Conservation (phyloP, 2,113 vertebrate species). For the Gymnocephalus cernua region DNA sequence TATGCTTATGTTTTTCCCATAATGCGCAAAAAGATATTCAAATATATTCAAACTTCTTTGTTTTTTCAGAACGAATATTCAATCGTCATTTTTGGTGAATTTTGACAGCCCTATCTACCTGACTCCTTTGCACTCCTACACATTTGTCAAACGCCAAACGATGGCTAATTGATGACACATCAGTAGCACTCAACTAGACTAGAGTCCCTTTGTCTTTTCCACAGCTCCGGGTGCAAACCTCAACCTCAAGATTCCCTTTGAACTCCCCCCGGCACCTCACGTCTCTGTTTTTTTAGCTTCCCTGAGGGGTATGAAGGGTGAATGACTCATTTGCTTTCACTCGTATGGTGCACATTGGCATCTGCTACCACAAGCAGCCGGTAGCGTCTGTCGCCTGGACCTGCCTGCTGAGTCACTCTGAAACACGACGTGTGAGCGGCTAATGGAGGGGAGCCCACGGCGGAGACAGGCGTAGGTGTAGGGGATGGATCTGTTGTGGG, state of each 20-base stretch:
- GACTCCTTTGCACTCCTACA: conserved; percentile 14
- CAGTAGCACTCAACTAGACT: not conserved
- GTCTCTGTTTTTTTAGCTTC: conserved; percentile 71
- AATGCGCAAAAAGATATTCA: no score
- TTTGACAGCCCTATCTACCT: not conserved
- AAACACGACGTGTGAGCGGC: conserved; percentile 58
- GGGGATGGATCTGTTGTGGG: conserved; percentile 52
- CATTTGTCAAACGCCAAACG: conserved; percentile 29
- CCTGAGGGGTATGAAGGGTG: conserved; percentile 38
- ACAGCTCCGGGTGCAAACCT: not conserved
- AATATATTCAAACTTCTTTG: no score
- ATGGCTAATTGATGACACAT: conserved; percentile 43
- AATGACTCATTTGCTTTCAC: conserved; percentile 65
- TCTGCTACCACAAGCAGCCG: conserved; percentile 52
- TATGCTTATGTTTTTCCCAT: no score
- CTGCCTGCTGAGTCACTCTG: conserved; percentile 46
- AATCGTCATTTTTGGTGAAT: no score
- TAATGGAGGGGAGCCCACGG: conserved; percentile 62
- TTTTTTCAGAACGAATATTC: no score
- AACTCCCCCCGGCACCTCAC: conserved; percentile 50
- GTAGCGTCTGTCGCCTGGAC: conserved; percentile 35
- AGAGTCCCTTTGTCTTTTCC: not conserved
- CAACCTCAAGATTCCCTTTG: conserved; percentile 46
- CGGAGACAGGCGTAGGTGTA: conserved; percentile 57
- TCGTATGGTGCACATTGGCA: conserved; percentile 47